These are phyloP conservation scores for Oreotrochilus melanogaster DNA, from an alignment of 2,113 vertebrate species.

Conservation along the genomic window DNA sequence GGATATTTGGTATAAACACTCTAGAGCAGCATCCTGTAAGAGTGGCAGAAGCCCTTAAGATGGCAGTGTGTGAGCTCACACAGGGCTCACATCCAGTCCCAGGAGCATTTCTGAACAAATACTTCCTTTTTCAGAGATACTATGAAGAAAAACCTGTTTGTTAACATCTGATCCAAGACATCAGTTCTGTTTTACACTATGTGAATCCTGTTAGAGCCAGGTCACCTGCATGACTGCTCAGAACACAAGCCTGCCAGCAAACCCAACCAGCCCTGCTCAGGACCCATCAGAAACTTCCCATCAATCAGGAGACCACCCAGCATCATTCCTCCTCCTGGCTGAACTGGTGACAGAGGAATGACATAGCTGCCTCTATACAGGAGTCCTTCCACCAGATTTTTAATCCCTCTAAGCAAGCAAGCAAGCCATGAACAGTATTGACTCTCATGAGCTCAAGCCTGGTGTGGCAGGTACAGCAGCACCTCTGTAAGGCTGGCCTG, in stretches of 20 bases:
- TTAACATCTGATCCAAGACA: neutral
- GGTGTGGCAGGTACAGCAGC: neutral
- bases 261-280: neutral
- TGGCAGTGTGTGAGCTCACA: constrained; percentile 2
- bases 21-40: neutral
- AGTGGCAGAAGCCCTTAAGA: constrained; percentile 36
- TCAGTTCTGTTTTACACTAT: neutral
- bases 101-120: neutral
- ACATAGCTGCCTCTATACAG: neutral
- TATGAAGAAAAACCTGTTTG: constrained; percentile 10
- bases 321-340: neutral
- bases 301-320: neutral
- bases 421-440: neutral
- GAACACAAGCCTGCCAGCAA: neutral
- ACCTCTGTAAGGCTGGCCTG: neutral
- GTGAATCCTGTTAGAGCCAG: neutral
- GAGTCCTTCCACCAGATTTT: neutral
- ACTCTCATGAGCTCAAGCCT: neutral
- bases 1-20: neutral
- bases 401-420: neutral
- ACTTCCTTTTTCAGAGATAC: neutral
- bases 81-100: neutral
- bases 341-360: neutral
- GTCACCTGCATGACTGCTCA: constrained; percentile 1
- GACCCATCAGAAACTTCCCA: neutral